Conservation (phyloP, 2,888 invertebrate genomes). For the Mesochorus sp. region DNA sequence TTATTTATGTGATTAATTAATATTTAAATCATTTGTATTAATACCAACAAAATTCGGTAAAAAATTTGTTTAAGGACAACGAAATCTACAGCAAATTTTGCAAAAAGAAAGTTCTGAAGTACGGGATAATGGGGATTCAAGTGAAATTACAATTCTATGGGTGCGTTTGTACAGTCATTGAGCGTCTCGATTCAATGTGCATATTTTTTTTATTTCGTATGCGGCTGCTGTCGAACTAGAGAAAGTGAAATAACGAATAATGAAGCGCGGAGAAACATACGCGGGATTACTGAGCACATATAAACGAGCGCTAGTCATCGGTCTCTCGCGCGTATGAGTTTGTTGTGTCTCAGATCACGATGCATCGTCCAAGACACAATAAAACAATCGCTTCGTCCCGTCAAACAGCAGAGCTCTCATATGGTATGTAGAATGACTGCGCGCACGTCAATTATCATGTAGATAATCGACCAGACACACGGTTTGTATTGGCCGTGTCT, state of each 20-base stretch:
- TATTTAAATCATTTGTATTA: no score
- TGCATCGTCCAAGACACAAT: constrained; percentile 58
- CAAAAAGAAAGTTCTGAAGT: background rate
- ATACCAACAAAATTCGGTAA: no score
- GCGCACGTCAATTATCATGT: constrained; percentile 5
- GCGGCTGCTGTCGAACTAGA: no score
- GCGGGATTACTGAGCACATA: no score
- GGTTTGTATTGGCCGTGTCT: constrained; percentile 5
- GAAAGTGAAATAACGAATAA: constrained; percentile 2
- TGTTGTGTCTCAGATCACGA: constrained; percentile 59
- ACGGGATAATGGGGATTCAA: constrained; percentile 17
- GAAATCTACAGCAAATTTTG: no score
- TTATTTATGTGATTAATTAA: no score
- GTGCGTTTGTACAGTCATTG: constrained; percentile 23
- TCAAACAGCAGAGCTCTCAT: background rate
- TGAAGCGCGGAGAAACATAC: no score
- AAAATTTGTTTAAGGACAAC: no score
- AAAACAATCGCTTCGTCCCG: constrained; percentile 38
- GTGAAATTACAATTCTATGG: constrained; percentile 40
- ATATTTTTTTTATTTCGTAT: no score
- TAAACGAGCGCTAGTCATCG: constrained; percentile 44
- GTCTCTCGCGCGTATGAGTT: constrained; percentile 55
- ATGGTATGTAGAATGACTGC: constrained; percentile 14
- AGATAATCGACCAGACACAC: no score
- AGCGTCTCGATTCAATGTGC: no score